phyloP scores from a whole-genome alignment of 2,113 vertebrate genomes.

The Carassius carassius region DNA sequence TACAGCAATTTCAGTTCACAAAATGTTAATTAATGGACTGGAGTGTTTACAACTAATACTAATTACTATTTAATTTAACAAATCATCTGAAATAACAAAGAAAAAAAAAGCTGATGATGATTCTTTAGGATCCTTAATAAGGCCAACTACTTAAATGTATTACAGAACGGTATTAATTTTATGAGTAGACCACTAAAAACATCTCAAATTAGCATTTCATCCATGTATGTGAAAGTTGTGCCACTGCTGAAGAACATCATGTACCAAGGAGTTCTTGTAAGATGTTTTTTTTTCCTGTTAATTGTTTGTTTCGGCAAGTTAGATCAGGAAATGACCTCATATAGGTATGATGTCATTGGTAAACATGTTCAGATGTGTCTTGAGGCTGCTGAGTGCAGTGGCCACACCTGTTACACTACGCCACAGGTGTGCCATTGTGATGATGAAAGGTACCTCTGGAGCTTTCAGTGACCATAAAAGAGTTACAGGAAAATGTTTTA shows the following conservation, averaged over 20 bases:
- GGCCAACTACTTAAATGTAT: neutral
- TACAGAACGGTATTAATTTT: neutral
- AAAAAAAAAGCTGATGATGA: neutral
- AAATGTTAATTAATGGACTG: neutral
- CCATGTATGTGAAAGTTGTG: neutral
- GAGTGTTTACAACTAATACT: no score
- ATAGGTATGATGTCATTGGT: slow-evolving; percentile 23
- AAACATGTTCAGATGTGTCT: slow-evolving; percentile 45
- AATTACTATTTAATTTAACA: no score
- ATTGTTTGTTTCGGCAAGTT: neutral
- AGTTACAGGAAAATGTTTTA: neutral
- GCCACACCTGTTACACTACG: slow-evolving; percentile 47
- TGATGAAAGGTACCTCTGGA: slow-evolving; percentile 28
- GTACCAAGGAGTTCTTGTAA: neutral
- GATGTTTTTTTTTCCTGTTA: neutral
- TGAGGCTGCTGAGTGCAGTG: slow-evolving; percentile 1
- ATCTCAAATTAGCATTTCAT: neutral
- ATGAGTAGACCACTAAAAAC: neutral
- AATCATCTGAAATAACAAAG: no score
- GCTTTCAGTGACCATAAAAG: slow-evolving; percentile 30
- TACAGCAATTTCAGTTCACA: neutral
- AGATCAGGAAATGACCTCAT: slow-evolving; percentile 30
- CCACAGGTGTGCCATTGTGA: slow-evolving; percentile 36
- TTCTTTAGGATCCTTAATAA: neutral
- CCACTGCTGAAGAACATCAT: neutral